phyloP scores from a whole-genome alignment of 2,888 invertebrate genomes.

The Pyrochroa serraticornis region DNA sequence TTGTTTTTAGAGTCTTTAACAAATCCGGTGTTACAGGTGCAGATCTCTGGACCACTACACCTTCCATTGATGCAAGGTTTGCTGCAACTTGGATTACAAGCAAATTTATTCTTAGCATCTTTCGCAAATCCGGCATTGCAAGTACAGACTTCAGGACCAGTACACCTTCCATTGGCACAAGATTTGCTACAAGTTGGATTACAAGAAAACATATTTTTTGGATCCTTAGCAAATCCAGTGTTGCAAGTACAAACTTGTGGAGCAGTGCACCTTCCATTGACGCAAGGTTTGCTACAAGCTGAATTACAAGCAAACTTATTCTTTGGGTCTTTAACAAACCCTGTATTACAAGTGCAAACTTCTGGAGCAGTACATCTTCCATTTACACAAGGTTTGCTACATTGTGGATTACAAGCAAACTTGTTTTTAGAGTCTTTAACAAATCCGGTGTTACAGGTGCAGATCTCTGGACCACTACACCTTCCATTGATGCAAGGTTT shows the following conservation, averaged over 20 bases:
- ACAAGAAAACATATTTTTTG: constrained; percentile 37
- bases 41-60: constrained; percentile 37
- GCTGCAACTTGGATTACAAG: constrained; percentile 44
- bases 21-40: constrained; percentile 35
- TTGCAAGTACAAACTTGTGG: constrained; percentile 52
- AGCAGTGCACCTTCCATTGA: constrained; percentile 62
- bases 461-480: constrained; percentile 42
- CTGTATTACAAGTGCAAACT: constrained; percentile 26
- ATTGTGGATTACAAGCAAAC: constrained; percentile 44
- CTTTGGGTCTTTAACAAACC: constrained; percentile 8
- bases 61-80: constrained; percentile 32
- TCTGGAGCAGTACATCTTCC: constrained; percentile 35
- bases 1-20: constrained; percentile 18
- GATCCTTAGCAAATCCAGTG: constrained; percentile 36
- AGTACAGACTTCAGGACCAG: constrained; percentile 38
- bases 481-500: constrained; percentile 25
- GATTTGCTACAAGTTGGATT: constrained; percentile 50
- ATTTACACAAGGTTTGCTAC: constrained; percentile 41
- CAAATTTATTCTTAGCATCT: constrained; percentile 26
- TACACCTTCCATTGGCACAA: constrained; percentile 49
- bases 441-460: constrained; percentile 19
- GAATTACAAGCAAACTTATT: constrained; percentile 40
- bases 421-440: constrained; percentile 1
- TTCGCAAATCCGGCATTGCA: constrained; percentile 40
- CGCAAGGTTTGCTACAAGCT: constrained; percentile 41